Evolutionary conservation across 2,797 vertebrate species (phyloP), one percentile per base, ranked within the genome.

Genomic region (Poecile montanus): DNA sequence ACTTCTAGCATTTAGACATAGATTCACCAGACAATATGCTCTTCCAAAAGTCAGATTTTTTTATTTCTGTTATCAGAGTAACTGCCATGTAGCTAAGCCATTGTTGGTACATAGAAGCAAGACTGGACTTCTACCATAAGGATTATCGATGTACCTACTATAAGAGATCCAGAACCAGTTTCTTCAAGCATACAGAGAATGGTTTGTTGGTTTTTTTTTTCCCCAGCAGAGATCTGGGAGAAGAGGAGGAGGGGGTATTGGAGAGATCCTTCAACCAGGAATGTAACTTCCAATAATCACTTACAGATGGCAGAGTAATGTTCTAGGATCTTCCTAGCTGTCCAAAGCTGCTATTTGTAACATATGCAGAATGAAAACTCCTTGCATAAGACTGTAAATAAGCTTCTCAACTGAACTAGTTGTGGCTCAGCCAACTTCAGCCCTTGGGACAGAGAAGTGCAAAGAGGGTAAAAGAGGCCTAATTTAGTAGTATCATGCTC

Each of bases 311-410:
- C 53, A 54, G 40, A 81, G 60, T 70, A 79, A 76, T 38, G 42
- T 84, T 93, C 57, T 86, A 91, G 81, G 73, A 94, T 91, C 76
- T 82, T 90, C 71, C 70, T 74, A 88, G 91, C 81, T 88, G 62
- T 76, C 85, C 85, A 93, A 79, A 93, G n/a, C 67, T 78, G 45
- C 86, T 91, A 95, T 90, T 90, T 95, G 34, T 90, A 90, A 85
- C 89, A 93, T 57, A 90, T 77, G 85, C 56, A 82, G 80, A 92
- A 86, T 30, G 73, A 84, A 79, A 90, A 48, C 36, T 42, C 57
- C 60, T 91, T 90, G 71, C 80, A 84, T 44, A 76, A 84, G 40
- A 61, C 36, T 86, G 89, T 83, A 95, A 96, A 89, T 62, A 93
- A 91, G 58, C 7, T 86, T 76, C 66, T 70, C 0, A 0, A 51